A percentile compares a stretch with the other conserved stretches of the same genome.
phyloP scores from a whole-genome alignment of 1,140 invertebrate species.

The Danaus plexippus region DNA sequence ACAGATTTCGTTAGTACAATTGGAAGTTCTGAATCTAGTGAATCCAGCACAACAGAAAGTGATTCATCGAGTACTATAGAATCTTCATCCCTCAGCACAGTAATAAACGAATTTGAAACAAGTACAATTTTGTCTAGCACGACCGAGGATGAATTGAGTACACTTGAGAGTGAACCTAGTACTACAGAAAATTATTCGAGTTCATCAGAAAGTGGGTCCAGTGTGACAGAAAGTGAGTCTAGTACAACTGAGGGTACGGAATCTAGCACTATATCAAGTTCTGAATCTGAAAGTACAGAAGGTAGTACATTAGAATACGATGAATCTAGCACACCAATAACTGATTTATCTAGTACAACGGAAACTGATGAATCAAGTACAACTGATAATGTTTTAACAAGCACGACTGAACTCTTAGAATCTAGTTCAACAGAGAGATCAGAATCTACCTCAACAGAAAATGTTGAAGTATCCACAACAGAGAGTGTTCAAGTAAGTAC shows the following conservation, averaged over 20 bases:
- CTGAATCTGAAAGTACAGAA: too few relatives aligned
- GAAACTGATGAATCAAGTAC: background rate
- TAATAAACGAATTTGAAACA: slow-evolving; percentile 1
- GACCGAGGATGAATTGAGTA: slow-evolving; percentile 11
- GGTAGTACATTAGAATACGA: too few relatives aligned
- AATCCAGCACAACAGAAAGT: slow-evolving; percentile 10
- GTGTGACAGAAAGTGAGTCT: slow-evolving; percentile 3
- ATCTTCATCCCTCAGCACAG: slow-evolving; percentile 5
- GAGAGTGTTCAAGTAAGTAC: too few relatives aligned
- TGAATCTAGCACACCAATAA: too few relatives aligned
- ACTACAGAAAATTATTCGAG: slow-evolving; percentile 4
- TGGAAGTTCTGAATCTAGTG: slow-evolving; percentile 13
- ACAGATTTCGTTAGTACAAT: slow-evolving; percentile 3
- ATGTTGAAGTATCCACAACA: slow-evolving; percentile 5
- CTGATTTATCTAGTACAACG: slow-evolving; percentile 3
- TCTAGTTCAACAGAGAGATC: slow-evolving; percentile 1
- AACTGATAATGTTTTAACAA: too few relatives aligned
- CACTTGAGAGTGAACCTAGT: slow-evolving; percentile 8
- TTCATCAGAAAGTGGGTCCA: slow-evolving; percentile 13
- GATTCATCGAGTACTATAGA: slow-evolving; percentile 7
- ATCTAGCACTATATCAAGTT: too few relatives aligned
- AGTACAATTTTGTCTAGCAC: slow-evolving; percentile 10
- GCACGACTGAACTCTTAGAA: too few relatives aligned
- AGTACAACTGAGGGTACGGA: slow-evolving; percentile 4
- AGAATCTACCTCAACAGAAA: slow-evolving; percentile 6